Conservation (phyloP, 2,888 invertebrate genomes). For the Eupithecia subumbrata region DNA sequence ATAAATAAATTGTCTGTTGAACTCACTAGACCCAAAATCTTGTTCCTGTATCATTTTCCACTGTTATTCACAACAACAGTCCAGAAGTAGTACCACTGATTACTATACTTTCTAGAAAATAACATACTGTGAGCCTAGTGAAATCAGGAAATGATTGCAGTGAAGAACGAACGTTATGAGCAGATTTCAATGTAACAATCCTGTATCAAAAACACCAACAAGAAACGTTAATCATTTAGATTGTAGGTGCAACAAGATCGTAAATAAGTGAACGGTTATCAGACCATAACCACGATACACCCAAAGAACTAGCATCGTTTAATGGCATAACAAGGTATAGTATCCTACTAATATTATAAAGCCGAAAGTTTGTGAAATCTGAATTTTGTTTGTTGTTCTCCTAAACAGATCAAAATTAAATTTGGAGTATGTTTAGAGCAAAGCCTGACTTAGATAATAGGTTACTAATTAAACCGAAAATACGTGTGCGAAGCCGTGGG, state of each 20-base stretch:
- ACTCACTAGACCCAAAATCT: background rate
- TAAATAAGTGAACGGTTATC: conserved; percentile 19
- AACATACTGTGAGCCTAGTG: background rate
- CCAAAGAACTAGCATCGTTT: conserved; percentile 22
- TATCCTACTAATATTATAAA: no score
- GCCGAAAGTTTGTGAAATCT: no score
- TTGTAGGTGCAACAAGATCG: conserved; percentile 14
- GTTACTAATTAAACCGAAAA: no score
- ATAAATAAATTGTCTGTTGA: no score
- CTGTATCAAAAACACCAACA: conserved; percentile 15
- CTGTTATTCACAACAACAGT: background rate
- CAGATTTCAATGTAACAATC: conserved; percentile 12
- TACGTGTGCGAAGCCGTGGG: no score
- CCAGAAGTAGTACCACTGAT: background rate
- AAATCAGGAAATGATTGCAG: background rate
- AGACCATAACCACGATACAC: conserved; percentile 14
- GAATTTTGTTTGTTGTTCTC: no score
- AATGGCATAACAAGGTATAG: conserved; percentile 1
- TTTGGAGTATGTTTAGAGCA: no score
- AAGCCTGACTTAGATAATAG: no score
- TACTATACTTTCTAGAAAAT: background rate
- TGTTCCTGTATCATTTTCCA: background rate
- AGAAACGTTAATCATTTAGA: conserved; percentile 7
- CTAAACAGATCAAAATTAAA: no score
- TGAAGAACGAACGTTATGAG: conserved; percentile 4